phyloP scores from a whole-genome alignment of 2,113 vertebrate species.

The Thunnus thynnus region DNA sequence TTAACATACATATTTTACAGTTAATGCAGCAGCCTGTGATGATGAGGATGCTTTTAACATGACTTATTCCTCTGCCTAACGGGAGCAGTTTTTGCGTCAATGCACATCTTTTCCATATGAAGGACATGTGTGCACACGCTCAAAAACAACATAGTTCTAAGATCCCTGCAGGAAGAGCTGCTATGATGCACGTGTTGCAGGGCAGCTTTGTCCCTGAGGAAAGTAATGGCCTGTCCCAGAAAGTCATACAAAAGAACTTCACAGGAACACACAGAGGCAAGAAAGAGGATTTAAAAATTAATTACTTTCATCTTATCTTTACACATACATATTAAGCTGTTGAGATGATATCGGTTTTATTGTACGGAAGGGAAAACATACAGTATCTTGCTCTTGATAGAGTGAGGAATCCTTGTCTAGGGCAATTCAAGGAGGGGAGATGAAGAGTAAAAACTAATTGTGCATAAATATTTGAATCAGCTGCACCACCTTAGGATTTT shows the following conservation, averaged over 20 bases:
- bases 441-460: not conserved
- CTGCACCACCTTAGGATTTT: not conserved
- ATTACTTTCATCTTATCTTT: conserved; percentile 70
- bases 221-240: conserved; percentile 50
- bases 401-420: conserved; percentile 15
- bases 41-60: conserved; percentile 21
- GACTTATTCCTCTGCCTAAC: not conserved
- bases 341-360: conserved; percentile 49
- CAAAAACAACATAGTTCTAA: not conserved
- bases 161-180: conserved; percentile 29
- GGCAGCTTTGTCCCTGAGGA: conserved; percentile 54
- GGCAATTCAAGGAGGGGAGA: conserved; percentile 43
- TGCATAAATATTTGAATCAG: conserved; percentile 12
- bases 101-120: not conserved
- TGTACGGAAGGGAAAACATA: conserved; percentile 24
- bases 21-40: not conserved
- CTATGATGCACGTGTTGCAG: conserved; percentile 24
- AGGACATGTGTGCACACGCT: not conserved
- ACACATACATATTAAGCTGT: conserved; percentile 45
- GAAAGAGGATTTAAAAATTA: conserved; percentile 63
- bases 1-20: not conserved
- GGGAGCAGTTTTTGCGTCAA: not conserved
- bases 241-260: conserved; percentile 54
- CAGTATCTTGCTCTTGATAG: conserved; percentile 9
- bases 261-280: not conserved